Base-by-base conservation (phyloP, 2,113 vertebrate genomes). In the Equus przewalskii region DNA sequence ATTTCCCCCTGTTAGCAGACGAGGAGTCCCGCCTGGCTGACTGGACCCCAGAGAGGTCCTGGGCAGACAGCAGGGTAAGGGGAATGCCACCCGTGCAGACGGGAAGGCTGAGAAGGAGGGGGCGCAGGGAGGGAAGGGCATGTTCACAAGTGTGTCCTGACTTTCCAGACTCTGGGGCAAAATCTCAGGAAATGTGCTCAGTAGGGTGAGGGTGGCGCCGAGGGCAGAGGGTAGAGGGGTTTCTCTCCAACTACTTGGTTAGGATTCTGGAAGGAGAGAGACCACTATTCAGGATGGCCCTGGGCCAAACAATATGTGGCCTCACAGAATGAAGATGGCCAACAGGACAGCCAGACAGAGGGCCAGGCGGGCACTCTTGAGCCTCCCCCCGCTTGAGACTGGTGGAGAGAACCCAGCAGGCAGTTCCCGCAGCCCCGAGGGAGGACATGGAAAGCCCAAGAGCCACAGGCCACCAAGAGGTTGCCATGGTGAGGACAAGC, bases 241-340 rank as follows among this genome's bases (percentile, higher is more conserved):
- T 62, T 82, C 87, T 41, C 65, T 58, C 73, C 44, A 78, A 13
- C 60, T 44, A 64, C 75, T 81, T 78, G 46, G 36, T 36, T 93
- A 49, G 65, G 49, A 78, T 97, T 84, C 65, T 58, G 46, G 72
- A 94, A 54, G 44, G n/a, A 92, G 72, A 78, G 13, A 75, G 41
- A 49, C 12, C 33, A 18, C 22, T 22, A 5, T 73, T 94, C 58
- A 24, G 36, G 28, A 56, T 24, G 60, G 64, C 9, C 26, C 26
- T 51, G 36, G 46, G 36, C 41, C 79, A 89, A 85, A 33, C 3
- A 79, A 73, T 76, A 75, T 41, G 22, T 80, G 24, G 36, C 30
- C 41, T 41, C 24, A 1, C 13, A 19, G 24, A 28, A 46, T 62
- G 19, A 46, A 62, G 67, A 90, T 0, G 56, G 58, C 33, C 15